Evolutionary conservation across 2,113 vertebrate genomes (phyloP).

Genomic region (Andinoacara biseriatus): DNA sequence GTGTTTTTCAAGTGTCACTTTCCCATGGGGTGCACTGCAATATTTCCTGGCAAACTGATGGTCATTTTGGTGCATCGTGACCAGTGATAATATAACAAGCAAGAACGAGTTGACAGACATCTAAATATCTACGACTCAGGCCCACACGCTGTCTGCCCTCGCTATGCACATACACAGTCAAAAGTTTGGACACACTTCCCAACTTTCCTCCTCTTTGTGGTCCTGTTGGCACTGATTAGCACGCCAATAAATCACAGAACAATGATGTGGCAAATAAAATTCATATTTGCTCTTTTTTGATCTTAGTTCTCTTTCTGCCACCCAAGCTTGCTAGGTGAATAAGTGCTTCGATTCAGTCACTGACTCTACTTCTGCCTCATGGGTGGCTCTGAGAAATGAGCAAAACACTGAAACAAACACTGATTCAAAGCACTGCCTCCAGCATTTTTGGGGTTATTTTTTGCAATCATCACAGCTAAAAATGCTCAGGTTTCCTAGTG

Average conservation of each 20-base stretch:
- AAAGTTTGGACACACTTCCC: no score
- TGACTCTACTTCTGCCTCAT: constrained; percentile 24
- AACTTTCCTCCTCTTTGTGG: background rate
- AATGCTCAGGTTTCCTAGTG: background rate
- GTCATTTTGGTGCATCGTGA: no score
- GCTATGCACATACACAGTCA: no score
- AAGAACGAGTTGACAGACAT: no score
- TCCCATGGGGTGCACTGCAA: no score
- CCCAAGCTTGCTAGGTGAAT: background rate
- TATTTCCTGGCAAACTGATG: no score
- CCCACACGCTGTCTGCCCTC: no score
- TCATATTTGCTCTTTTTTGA: constrained; percentile 3
- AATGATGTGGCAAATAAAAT: background rate
- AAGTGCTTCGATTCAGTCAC: background rate
- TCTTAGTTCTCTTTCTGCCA: background rate
- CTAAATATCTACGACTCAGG: no score
- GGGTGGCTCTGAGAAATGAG: constrained; percentile 17
- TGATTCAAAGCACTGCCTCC: background rate
- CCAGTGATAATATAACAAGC: no score
- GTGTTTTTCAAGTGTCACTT: no score
- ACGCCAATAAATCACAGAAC: background rate
- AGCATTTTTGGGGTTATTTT: background rate
- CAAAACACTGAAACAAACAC: background rate
- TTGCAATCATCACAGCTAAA: background rate
- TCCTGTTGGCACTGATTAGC: background rate